Evolutionary conservation across 2,113 vertebrate species (phyloP).

Genomic region (Axis porcinus): DNA sequence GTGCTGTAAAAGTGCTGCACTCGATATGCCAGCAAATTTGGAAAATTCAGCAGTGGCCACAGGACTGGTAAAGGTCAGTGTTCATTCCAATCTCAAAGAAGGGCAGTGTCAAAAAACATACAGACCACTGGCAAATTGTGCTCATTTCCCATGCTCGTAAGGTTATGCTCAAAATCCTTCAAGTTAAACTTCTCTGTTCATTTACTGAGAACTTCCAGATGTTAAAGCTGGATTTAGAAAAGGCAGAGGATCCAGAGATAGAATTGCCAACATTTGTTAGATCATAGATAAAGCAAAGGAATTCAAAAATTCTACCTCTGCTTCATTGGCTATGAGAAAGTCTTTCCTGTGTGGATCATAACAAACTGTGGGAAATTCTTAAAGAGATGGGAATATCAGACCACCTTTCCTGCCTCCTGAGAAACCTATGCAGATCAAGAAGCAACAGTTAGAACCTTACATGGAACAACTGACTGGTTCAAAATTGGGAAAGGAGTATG

Average conservation of each 20-base stretch:
- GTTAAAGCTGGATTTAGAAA: background rate
- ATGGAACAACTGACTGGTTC: background rate
- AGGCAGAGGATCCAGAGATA: background rate
- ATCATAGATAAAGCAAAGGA: background rate
- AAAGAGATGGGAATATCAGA: background rate
- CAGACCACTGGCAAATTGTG: background rate
- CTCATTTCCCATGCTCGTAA: background rate
- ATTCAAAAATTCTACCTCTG: background rate
- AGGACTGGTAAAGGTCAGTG: background rate
- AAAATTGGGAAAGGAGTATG: background rate
- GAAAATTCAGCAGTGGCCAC: background rate
- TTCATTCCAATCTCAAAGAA: background rate
- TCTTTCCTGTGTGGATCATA: background rate
- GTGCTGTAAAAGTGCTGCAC: background rate
- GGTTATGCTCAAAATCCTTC: background rate
- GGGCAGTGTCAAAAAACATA: background rate
- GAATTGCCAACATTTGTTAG: background rate
- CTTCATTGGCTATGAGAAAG: background rate
- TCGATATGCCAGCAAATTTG: background rate
- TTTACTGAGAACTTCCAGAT: background rate
- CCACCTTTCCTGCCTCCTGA: background rate
- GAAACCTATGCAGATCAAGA: background rate
- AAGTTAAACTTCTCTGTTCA: background rate
- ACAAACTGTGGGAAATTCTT: background rate
- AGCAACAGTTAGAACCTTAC: background rate